Base-by-base conservation (phyloP, 2,113 vertebrate species). In the Hassar affinis region DNA sequence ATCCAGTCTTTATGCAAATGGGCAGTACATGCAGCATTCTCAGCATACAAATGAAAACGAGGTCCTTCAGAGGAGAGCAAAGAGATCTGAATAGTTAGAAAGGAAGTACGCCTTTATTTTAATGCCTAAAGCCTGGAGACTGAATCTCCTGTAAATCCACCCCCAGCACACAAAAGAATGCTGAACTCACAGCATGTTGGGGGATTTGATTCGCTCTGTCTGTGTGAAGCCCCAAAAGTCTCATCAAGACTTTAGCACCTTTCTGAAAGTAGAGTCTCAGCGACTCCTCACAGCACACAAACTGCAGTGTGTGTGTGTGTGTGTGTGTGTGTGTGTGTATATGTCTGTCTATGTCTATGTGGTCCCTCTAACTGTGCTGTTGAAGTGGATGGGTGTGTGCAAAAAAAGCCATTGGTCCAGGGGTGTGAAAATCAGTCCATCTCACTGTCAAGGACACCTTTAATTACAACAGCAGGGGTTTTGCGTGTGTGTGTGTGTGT, bases 391-490 rank as follows among this genome's bases (percentile, higher is more conserved):
- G 81, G 52, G 80, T 86, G 77, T 84, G 79, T 62, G 76, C 68
- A 64, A 85, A 81, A 81, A 83, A 74, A 66, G 42, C 45, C 11
- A 62, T 57, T 88, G 87, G 85, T 92, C 87, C 72, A 86, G 27
- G 78, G 77, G 89, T 93, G 92, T 92, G 90, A 93, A 91, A 86
- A 88, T 87, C 59, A 42, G 86, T 86, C 88, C 81, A 86, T 91
- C 88, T 93, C 87, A 71, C 89, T 90, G 91, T 93, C 91, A 92
- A 94, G 91, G 91, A 93, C 93, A 92, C 92, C 89, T 91, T 93
- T 94, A 94, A 94, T 93, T 94, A 92, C 91, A 91, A 56, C 92
- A 91, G 89, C 89, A 84, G 91, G 91, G 89, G 79, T 79, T 74
- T 51, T 45, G 35, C 25, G 8, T 45, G 38, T 45, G 30, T 77